These are phyloP conservation scores for Pseudochirops corinnae DNA, from an alignment of 2,797 vertebrate genomes.

Conservation along the genomic window DNA sequence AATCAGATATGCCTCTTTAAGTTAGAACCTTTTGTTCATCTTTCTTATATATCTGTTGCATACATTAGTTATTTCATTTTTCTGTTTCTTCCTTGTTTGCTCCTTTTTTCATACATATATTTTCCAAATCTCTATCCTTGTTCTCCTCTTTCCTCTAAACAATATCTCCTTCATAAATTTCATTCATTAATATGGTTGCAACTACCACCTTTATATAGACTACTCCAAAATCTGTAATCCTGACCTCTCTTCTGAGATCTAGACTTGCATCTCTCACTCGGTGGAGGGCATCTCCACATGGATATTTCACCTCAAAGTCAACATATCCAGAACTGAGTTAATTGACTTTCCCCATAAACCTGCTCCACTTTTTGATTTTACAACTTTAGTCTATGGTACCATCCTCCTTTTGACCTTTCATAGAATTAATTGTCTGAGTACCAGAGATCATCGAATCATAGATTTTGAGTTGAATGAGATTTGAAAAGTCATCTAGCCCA, in stretches of 20 bases:
- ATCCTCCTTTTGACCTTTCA: background rate
- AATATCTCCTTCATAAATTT: background rate
- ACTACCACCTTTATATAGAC: background rate
- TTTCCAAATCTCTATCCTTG: background rate
- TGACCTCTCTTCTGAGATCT: background rate
- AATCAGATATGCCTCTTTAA: background rate
- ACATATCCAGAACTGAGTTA: background rate
- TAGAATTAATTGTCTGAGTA: background rate
- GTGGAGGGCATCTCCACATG: background rate
- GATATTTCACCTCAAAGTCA: background rate
- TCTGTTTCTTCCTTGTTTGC: background rate
- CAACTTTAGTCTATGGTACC: background rate
- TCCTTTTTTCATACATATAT: background rate
- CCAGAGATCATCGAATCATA: background rate
- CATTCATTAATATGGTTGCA: background rate
- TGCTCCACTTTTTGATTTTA: background rate
- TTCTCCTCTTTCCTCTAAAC: background rate
- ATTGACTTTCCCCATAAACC: background rate
- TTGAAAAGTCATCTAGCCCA: background rate
- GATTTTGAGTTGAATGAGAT: background rate
- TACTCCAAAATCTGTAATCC: background rate
- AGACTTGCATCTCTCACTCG: background rate
- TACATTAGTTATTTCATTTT: background rate
- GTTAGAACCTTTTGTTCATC: background rate
- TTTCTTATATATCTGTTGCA: background rate